Conservation (phyloP, 2,113 vertebrate species). For the Pachycephala philippinensis region DNA sequence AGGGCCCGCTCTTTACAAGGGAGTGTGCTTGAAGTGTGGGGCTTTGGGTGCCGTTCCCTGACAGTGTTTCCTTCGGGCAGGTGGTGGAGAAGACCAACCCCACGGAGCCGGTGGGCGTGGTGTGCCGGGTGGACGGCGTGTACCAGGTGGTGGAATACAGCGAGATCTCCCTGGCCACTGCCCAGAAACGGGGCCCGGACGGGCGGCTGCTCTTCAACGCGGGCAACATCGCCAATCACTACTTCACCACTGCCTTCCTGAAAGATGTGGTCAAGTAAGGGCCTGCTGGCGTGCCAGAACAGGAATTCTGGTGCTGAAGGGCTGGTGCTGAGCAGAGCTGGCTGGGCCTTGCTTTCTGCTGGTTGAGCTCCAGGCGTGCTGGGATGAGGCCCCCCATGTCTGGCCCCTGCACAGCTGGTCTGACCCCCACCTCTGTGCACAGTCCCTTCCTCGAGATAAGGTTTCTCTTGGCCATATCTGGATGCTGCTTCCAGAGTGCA, state of each 20-base stretch:
- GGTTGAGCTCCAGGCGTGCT: background rate
- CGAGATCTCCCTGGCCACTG: constrained; percentile 90
- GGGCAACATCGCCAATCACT: constrained; percentile 94
- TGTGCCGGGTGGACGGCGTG: constrained; percentile 87
- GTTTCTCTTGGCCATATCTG: rapidly evolving
- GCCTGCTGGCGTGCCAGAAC: background rate
- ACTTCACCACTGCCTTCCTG: constrained; percentile 89
- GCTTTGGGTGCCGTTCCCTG: background rate
- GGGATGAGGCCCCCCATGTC: background rate
- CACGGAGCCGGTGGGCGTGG: constrained; percentile 92
- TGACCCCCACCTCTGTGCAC: background rate
- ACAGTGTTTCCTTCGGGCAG: constrained; percentile 57
- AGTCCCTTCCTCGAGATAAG: background rate
- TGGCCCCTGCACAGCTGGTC: background rate
- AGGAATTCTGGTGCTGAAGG: rapidly evolving
- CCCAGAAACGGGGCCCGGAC: constrained; percentile 81
- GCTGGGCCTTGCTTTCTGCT: background rate
- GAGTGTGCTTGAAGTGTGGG: rapidly evolving
- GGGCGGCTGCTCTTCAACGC: constrained; percentile 91
- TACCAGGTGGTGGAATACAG: constrained; percentile 98
- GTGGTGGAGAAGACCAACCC: constrained; percentile 98
- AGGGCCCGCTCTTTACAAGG: background rate
- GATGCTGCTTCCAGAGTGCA: background rate
- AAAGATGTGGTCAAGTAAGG: constrained; percentile 87
- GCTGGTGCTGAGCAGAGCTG: rapidly evolving